Base-by-base conservation (phyloP, 2,888 invertebrate genomes). In the Ophion slaviceki region DNA sequence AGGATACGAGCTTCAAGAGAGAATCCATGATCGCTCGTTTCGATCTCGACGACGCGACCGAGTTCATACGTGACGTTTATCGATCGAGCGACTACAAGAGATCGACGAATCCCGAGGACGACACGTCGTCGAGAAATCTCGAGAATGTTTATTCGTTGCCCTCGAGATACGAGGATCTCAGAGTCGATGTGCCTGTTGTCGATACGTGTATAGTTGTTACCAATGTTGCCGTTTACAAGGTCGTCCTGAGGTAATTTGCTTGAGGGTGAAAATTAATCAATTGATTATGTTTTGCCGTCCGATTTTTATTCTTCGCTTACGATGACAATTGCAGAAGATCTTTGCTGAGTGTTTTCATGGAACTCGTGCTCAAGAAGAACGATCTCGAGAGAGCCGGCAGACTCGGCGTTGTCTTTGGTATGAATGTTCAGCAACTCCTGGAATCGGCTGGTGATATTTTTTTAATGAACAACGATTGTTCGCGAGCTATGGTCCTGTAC, bases 371-470 rank as follows among this genome's bases (percentile, higher is more conserved):
- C 61, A 94, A 94, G 88, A 94, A 95, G 71, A 94, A 95, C 84
- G 95, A 96, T 89, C 90, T 95, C 8, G 95, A 95, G 66, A 94
- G 94, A 90, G 96, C 96, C 8, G 96, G 95, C 89, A 94, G 94
- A 89, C 91, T 96, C 62, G 95, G 96, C 1, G 93, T 94, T 72
- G 94, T 96, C 74, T 96, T 96, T 91, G 95, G 95, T 71, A 93
- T 96, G 77, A 96, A 96, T 89, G 94, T 97, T 72, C 96, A 96
- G 86, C 95, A 96, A 78, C 94, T 97, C 76, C 95, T 98, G 87
- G 97, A 97, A 92, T 96, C 96, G 89, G 97, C 98, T 47, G 98
- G 98, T 0, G 98, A 98, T 94, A 95, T 97, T 93, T 95, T 97
- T 91, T 95, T 98, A 91, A 95, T 96, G 4, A 96, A 96, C 85